A percentile compares a stretch with the other conserved stretches of the same genome.
Conservation (phyloP, 64 coral and sea anemone genomes). For the Porites australiensis region DNA sequence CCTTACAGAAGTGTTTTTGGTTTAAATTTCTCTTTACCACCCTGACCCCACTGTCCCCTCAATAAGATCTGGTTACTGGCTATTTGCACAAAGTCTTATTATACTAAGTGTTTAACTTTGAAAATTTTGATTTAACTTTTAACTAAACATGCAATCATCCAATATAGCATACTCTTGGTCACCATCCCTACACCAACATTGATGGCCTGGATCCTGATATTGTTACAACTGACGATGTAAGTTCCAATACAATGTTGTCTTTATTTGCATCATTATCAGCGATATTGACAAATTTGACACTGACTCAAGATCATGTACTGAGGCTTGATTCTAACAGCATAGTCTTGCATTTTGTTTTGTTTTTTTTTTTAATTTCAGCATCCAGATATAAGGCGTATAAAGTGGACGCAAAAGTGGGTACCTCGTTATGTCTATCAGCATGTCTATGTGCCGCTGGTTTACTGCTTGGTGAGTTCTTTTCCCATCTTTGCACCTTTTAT, state of each 20-base stretch:
- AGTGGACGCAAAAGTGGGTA: conserved; percentile 84
- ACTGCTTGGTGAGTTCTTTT: conserved; percentile 72
- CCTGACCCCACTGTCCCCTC: too few relatives aligned
- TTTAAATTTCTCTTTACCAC: too few relatives aligned
- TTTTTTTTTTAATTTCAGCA: conserved; percentile 22
- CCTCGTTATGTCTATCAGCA: conserved; percentile 81
- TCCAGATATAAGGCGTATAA: conserved; percentile 82
- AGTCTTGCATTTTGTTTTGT: background rate
- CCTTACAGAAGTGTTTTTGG: too few relatives aligned
- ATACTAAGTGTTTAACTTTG: too few relatives aligned
- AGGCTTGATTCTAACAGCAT: background rate
- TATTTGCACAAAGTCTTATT: too few relatives aligned
- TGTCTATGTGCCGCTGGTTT: conserved; percentile 73
- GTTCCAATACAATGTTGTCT: background rate
- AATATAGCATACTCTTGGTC: conserved; percentile 66
- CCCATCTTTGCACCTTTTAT: too few relatives aligned
- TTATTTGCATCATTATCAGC: too few relatives aligned
- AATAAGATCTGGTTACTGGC: too few relatives aligned
- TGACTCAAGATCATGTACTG: background rate
- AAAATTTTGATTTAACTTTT: too few relatives aligned
- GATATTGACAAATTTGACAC: too few relatives aligned
- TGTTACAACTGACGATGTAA: conserved; percentile 67
- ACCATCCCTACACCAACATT: conserved; percentile 80
- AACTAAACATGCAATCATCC: too few relatives aligned
- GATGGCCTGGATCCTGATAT: conserved; percentile 81